Percentiles rank a stretch among this genome's conserved stretches.
These are phyloP conservation scores for Acrobasis suavella DNA, from an alignment of 2,888 invertebrate genomes.

Conservation along the genomic window DNA sequence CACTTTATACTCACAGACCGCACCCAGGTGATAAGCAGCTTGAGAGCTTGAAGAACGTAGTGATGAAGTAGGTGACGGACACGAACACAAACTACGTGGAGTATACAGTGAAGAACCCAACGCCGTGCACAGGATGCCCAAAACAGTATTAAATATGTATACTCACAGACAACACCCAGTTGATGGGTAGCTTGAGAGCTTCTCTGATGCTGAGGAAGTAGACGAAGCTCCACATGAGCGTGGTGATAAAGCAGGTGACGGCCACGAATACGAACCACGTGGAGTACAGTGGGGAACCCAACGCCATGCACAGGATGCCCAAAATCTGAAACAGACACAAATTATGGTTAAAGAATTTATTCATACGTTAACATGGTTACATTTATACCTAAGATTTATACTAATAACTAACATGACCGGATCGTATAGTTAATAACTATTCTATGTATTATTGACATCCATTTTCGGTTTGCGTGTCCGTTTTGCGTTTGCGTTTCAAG, in stretches of 20 bases:
- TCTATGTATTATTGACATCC: no score
- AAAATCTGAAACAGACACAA: slow-evolving; percentile 84
- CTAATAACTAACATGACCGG: no score
- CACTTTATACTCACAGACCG: slow-evolving; percentile 84
- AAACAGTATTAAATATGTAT: background rate
- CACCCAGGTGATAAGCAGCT: slow-evolving; percentile 92
- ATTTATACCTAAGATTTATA: no score
- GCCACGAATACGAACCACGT: slow-evolving; percentile 94
- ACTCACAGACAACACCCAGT: slow-evolving; percentile 92
- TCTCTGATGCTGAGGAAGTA: slow-evolving; percentile 91
- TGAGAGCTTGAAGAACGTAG: slow-evolving; percentile 90
- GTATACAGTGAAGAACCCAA: slow-evolving; percentile 86
- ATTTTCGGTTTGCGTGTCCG: no score
- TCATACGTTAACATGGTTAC: no score
- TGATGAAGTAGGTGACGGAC: slow-evolving; percentile 90
- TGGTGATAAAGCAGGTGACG: slow-evolving; percentile 91
- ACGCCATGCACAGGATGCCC: slow-evolving; percentile 92
- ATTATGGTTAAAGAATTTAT: no score
- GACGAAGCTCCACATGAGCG: slow-evolving; percentile 90
- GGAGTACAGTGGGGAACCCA: slow-evolving; percentile 87
- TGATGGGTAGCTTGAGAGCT: slow-evolving; percentile 89
- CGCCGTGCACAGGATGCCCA: slow-evolving; percentile 71
- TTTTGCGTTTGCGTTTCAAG: no score
- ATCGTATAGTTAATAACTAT: no score
- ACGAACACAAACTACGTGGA: slow-evolving; percentile 94